Evolutionary conservation across 2,888 invertebrate genomes (phyloP).

Genomic region (Plutella xylostella): DNA sequence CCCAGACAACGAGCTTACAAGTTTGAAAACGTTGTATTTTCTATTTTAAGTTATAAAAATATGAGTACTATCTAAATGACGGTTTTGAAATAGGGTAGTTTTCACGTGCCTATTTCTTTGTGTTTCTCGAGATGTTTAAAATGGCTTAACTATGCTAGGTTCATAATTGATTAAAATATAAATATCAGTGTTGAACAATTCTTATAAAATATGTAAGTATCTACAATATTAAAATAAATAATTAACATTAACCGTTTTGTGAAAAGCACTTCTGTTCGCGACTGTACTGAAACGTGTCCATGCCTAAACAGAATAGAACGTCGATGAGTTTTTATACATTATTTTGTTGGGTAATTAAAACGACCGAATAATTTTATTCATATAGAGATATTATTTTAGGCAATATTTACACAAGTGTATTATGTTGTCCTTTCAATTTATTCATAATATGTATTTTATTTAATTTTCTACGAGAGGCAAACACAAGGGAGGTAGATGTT

Average conservation of each 20-base stretch:
- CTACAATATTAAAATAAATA: slow-evolving; percentile 6
- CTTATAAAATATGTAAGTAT: neutral
- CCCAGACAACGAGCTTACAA: slow-evolving; percentile 22
- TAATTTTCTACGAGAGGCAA: too few relatives aligned
- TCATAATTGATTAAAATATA: too few relatives aligned
- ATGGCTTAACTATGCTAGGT: too few relatives aligned
- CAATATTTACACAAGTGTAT: slow-evolving; percentile 26
- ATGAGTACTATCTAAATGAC: too few relatives aligned
- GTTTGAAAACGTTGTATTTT: neutral
- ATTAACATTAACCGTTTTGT: neutral
- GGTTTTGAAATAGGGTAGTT: too few relatives aligned
- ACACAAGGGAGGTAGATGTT: too few relatives aligned
- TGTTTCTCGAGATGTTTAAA: too few relatives aligned
- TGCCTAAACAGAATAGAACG: slow-evolving; percentile 41
- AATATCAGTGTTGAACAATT: too few relatives aligned
- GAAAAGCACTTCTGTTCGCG: slow-evolving; percentile 24
- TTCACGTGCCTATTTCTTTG: too few relatives aligned
- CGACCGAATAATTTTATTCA: slow-evolving; percentile 55
- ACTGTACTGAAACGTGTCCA: slow-evolving; percentile 50
- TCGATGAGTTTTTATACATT: slow-evolving; percentile 51
- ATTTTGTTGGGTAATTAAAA: slow-evolving; percentile 56
- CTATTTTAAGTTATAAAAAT: too few relatives aligned
- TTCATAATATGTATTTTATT: neutral
- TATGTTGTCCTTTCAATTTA: slow-evolving; percentile 3
- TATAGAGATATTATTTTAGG: slow-evolving; percentile 60